A percentile compares a stretch with the other conserved stretches of the same genome.
phyloP scores from a whole-genome alignment of 2,113 vertebrate species.

The Pedetes capensis region DNA sequence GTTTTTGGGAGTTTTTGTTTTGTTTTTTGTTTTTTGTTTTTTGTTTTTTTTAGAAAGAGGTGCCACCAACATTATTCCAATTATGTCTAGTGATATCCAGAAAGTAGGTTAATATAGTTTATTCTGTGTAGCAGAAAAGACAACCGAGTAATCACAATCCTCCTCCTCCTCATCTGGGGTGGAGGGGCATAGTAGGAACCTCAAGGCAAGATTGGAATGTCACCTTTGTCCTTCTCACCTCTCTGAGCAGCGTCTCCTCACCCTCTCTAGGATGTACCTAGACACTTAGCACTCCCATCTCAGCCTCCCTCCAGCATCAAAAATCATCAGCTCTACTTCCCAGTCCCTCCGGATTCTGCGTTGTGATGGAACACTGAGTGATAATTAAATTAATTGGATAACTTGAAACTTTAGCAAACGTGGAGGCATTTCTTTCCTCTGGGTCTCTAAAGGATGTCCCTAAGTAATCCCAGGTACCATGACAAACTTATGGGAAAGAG shows the following conservation, averaged over 20 bases:
- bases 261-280: not conserved
- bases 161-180: not conserved
- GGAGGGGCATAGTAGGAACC: not conserved
- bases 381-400: not conserved
- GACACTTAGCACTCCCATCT: not conserved
- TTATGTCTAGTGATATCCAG: not conserved
- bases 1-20: no score
- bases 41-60: not conserved
- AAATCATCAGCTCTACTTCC: not conserved
- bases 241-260: not conserved
- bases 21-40: no score
- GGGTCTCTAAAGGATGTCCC: not conserved
- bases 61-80: not conserved
- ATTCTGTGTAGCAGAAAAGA: not conserved
- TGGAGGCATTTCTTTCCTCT: constrained; percentile 6
- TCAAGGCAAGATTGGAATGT: not conserved
- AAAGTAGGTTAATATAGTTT: not conserved
- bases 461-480: not conserved
- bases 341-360: not conserved
- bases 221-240: not conserved
- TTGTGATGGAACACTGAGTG: not conserved
- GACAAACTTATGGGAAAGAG: not conserved
- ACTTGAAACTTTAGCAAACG: not conserved
- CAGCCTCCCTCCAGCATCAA: not conserved
- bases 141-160: not conserved